Evolutionary conservation across 2,888 invertebrate species (phyloP).

Genomic region (Vandiemenella viatica): DNA sequence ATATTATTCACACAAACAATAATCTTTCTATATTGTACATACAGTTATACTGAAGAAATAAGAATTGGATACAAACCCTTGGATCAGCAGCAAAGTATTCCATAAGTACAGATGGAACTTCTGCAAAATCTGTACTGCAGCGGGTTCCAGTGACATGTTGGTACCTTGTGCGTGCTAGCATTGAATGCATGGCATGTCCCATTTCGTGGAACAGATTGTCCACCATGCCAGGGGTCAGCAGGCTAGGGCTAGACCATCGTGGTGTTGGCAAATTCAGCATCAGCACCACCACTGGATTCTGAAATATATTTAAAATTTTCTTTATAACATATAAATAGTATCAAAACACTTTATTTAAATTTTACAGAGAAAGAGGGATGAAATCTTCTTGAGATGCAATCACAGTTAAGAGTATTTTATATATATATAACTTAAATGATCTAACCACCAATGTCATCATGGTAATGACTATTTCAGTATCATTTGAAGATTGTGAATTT

Average conservation of each 20-base stretch:
- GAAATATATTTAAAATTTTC: slow-evolving; percentile 17
- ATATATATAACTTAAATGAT: background rate
- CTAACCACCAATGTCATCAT: background rate
- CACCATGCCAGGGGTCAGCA: slow-evolving; percentile 69
- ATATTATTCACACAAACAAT: no score
- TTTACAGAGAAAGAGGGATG: slow-evolving; percentile 4
- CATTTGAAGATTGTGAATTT: no score
- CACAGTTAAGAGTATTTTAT: background rate
- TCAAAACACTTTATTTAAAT: background rate
- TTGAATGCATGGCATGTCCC: slow-evolving; percentile 98
- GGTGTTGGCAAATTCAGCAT: slow-evolving; percentile 76
- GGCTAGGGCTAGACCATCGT: slow-evolving; percentile 56
- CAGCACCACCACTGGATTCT: slow-evolving; percentile 82
- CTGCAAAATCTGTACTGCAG: slow-evolving; percentile 95
- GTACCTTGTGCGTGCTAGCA: slow-evolving; percentile 86
- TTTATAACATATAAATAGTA: background rate
- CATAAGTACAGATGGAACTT: slow-evolving; percentile 97
- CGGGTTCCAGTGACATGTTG: slow-evolving; percentile 97
- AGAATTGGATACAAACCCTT: slow-evolving; percentile 46
- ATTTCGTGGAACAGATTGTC: slow-evolving; percentile 98
- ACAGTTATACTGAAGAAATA: no score
- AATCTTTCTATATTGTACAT: no score
- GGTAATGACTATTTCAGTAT: no score
- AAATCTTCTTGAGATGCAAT: background rate
- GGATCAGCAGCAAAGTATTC: slow-evolving; percentile 91